Evolutionary conservation across 2,797 vertebrate genomes (phyloP), one percentile per base, ranked within the genome.

Genomic region (Chanos chanos): DNA sequence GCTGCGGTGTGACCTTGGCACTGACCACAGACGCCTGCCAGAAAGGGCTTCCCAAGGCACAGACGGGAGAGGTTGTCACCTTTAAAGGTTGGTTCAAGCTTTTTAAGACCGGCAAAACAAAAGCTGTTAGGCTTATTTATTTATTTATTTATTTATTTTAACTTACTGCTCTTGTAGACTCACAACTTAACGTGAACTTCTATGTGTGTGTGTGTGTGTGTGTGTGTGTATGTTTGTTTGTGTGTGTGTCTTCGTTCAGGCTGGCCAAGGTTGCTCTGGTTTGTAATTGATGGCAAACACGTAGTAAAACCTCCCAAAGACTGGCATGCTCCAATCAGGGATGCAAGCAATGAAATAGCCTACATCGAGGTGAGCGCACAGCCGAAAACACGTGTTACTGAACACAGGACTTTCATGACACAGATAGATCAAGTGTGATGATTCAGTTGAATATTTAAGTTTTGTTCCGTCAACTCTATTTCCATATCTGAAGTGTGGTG

Each of bases 1-100:
- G 95, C 81, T 98, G 96, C 64, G 94, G 95, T 0, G 90, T 98
- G 21, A 88, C 91, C 0, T 78, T 98, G 72, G 96, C 95, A 30
- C 85, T 98, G 77, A 98, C 96, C 73, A 95, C 94, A 4, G 96
- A 98, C 0, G 94, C 92, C 39, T 98, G 96, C 85, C 96, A 97
- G 82, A 98, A 98, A 56, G 96, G 96, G 43, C 87, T 98, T 43
- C 96, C 96, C 9, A 98, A 98, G 89, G 92, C 95, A 61, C 94
- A 94, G 77, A 94, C 93, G 0, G 96, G 96, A 2, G 95, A 98
- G 64, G 94, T 98, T 51, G 94, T 90, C 6, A 89, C 92, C 0
- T 98, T 98, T 82, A 98, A 94, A 94, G 96, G 94, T 97, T 81
- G 16, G 43, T 6, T 13, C 16, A 36, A 18, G 36, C n/a, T n/a